Conservation (phyloP, 2,113 vertebrate genomes). For the Pterocles burchelli region DNA sequence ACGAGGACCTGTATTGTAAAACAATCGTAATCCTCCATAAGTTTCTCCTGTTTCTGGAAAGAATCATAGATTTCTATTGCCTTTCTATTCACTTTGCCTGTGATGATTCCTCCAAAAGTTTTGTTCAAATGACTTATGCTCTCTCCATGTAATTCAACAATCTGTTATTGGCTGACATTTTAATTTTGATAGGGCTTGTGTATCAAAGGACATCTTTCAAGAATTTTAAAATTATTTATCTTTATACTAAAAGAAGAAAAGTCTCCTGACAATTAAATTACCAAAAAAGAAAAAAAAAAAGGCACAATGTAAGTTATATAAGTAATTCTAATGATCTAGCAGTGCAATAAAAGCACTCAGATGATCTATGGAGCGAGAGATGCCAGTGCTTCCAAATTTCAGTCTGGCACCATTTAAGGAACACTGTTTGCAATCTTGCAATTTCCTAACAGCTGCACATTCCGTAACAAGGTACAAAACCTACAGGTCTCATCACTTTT, state of each 20-base stretch:
- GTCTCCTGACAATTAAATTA: background rate
- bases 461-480: slow-evolving; percentile 27
- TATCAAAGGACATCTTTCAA: background rate
- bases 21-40: background rate
- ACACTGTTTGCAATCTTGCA: background rate
- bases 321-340: background rate
- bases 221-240: background rate
- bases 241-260: background rate
- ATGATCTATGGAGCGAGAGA: background rate
- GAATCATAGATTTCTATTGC: background rate
- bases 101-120: background rate
- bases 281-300: background rate
- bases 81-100: background rate
- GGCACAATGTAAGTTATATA: background rate
- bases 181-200: background rate
- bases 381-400: background rate
- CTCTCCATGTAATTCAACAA: background rate
- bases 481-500: slow-evolving; percentile 27
- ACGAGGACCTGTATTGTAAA: background rate
- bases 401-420: slow-evolving; percentile 12
- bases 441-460: slow-evolving; percentile 22
- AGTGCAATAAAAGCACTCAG: background rate
- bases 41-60: background rate
- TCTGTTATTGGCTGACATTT: background rate
- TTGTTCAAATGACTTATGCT: background rate